These are phyloP conservation scores for Aphidius colemani DNA, from an alignment of 2,888 invertebrate genomes.

Conservation along the genomic window DNA sequence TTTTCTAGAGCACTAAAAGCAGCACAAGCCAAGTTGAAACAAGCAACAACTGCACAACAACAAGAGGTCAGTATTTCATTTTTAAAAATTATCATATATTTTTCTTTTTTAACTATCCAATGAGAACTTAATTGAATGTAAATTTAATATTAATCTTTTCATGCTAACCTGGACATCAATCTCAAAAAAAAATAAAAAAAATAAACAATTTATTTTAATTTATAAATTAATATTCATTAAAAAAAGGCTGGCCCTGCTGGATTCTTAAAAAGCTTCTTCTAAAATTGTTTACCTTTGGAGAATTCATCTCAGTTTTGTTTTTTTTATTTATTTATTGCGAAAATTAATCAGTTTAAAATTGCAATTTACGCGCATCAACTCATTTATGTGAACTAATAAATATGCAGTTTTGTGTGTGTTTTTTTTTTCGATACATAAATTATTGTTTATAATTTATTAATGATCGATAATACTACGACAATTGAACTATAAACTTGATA, in stretches of 20 bases:
- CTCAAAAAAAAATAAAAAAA: not conserved
- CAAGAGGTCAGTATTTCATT: slow-evolving; percentile 70
- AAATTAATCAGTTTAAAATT: slow-evolving; percentile 52
- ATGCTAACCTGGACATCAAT: slow-evolving; percentile 1
- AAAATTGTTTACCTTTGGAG: slow-evolving; percentile 61
- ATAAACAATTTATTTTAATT: not conserved
- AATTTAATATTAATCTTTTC: slow-evolving; percentile 21
- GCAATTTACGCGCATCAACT: slow-evolving; percentile 38
- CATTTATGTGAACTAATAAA: slow-evolving; percentile 31
- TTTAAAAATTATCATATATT: slow-evolving; percentile 36
- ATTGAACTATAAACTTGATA: too few species aligned
- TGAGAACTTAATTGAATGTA: not conserved
- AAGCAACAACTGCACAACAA: slow-evolving; percentile 71
- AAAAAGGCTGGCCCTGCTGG: slow-evolving; percentile 86
- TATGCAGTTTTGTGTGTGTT: not conserved
- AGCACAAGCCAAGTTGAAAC: slow-evolving; percentile 86
- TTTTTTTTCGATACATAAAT: too few species aligned
- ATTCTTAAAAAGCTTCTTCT: slow-evolving; percentile 95
- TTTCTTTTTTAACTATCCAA: not conserved
- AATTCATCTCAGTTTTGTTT: slow-evolving; percentile 54
- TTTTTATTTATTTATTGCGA: slow-evolving; percentile 17
- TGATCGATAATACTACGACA: too few species aligned
- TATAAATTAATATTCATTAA: slow-evolving; percentile 10
- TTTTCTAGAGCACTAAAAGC: slow-evolving; percentile 81
- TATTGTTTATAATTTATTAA: too few species aligned